Conservation (phyloP, 1,140 invertebrate species). For the Zaprionus gabonicus region DNA sequence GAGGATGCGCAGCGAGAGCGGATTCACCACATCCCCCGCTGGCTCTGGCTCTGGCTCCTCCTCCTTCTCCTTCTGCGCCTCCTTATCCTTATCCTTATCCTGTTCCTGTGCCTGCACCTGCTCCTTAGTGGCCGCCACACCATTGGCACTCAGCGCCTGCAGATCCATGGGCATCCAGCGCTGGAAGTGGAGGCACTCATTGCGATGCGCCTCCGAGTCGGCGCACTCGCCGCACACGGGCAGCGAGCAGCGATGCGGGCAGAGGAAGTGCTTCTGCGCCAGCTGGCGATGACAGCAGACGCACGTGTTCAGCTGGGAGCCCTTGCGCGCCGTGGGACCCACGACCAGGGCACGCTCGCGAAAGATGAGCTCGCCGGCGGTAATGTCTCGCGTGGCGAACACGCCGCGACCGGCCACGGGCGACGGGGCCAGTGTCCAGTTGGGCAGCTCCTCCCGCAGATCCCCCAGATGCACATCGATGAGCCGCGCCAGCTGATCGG, state of each 20-base stretch:
- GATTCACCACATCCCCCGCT: slow-evolving; percentile 80
- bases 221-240: slow-evolving; percentile 86
- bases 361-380: slow-evolving; percentile 88
- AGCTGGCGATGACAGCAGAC: slow-evolving; percentile 72
- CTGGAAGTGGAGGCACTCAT: slow-evolving; percentile 87
- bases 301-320: slow-evolving; percentile 75
- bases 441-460: slow-evolving; percentile 67
- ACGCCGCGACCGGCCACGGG: slow-evolving; percentile 86
- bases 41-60: neutral
- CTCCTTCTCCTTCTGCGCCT: neutral
- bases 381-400: slow-evolving; percentile 88
- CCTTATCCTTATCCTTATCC: neutral
- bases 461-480: slow-evolving; percentile 76
- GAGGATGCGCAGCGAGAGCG: slow-evolving; percentile 85
- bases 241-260: slow-evolving; percentile 84
- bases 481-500: slow-evolving; percentile 74
- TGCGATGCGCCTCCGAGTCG: slow-evolving; percentile 85
- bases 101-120: neutral
- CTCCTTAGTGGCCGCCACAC: slow-evolving; percentile 15
- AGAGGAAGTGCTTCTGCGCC: slow-evolving; percentile 83
- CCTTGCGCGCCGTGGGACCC: slow-evolving; percentile 86
- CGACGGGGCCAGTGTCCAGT: slow-evolving; percentile 72
- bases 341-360: slow-evolving; percentile 88
- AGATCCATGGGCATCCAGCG: slow-evolving; percentile 85
- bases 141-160: slow-evolving; percentile 5